Conservation (phyloP, 2,888 invertebrate species). For the Pristionchus exspectatus region DNA sequence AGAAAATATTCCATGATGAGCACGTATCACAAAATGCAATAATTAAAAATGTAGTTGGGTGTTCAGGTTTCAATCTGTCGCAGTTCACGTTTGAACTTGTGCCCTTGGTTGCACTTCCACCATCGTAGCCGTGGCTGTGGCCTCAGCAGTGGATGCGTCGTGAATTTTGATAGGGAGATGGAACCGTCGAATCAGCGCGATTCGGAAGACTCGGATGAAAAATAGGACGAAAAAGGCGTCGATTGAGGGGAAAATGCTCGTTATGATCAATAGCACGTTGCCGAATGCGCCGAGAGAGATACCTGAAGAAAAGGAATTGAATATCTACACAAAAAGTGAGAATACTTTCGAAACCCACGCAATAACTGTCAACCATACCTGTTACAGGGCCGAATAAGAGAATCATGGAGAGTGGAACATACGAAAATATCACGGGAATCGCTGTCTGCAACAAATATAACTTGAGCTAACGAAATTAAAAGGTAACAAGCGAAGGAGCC, state of each 20-base stretch:
- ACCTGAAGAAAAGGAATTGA: background rate
- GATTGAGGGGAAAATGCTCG: background rate
- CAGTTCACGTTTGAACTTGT: too few relatives aligned
- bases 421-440: background rate
- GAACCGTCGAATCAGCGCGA: background rate
- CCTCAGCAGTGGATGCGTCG: background rate
- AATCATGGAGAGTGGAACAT: background rate
- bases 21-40: too few relatives aligned
- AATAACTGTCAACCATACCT: background rate
- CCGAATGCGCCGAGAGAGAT: background rate
- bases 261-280: background rate
- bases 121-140: too few relatives aligned
- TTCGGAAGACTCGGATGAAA: background rate
- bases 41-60: too few relatives aligned
- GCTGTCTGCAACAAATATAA: background rate
- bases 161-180: background rate
- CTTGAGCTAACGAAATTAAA: too few relatives aligned
- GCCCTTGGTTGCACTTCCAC: too few relatives aligned
- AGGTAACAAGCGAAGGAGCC: too few relatives aligned
- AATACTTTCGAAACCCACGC: background rate
- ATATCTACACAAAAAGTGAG: background rate
- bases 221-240: background rate
- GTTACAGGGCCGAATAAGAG: background rate
- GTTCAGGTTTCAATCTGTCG: too few relatives aligned
- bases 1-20: too few relatives aligned